Evolutionary conservation across 1,140 invertebrate species (phyloP).

Genomic region (Leptinotarsa undecemlineata): DNA sequence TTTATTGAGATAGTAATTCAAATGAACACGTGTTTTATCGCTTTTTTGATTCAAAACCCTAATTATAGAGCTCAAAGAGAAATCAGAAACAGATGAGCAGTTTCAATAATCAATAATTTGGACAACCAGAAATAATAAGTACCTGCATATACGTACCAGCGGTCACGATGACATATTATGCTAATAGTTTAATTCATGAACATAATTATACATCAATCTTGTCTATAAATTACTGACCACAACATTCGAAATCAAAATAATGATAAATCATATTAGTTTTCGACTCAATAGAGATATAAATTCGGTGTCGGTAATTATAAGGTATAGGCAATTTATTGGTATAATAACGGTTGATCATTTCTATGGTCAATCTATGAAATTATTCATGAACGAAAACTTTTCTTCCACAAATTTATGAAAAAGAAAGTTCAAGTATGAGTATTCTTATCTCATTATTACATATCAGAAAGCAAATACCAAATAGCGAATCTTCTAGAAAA

Average conservation of each 20-base stretch:
- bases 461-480: no score
- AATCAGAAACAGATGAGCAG: neutral
- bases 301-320: neutral
- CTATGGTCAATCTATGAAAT: no score
- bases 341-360: neutral
- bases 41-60: neutral
- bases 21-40: neutral
- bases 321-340: neutral
- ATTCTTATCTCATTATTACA: no score
- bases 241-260: neutral
- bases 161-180: constrained; percentile 5
- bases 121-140: neutral
- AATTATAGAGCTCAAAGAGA: neutral
- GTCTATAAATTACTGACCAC: constrained; percentile 1
- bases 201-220: constrained; percentile 2
- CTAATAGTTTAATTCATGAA: constrained; percentile 3
- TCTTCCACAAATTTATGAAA: no score
- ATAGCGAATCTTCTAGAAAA: no score
- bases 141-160: neutral
- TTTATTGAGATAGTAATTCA: no score
- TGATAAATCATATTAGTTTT: neutral
- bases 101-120: neutral
- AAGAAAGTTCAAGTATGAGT: no score
- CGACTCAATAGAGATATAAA: constrained; percentile 1
- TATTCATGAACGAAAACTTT: no score